Base-by-base conservation (phyloP, 2,113 vertebrate species). In the Pedionomus torquatus region DNA sequence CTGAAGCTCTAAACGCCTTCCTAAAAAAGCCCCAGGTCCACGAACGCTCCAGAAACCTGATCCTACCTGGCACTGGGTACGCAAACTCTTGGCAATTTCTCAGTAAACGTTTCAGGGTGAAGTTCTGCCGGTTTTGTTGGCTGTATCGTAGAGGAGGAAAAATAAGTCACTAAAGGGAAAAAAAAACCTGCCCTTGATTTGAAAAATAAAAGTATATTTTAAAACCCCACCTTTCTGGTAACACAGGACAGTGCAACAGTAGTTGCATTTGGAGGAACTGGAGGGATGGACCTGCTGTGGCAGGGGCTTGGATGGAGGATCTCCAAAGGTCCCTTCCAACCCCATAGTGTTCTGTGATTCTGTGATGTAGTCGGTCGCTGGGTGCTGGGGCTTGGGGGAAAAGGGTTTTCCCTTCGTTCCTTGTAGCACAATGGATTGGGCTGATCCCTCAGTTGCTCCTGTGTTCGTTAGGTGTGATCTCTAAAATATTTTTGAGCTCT, bases 91-190 rank as follows among this genome's bases (percentile, higher is more conserved):
- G 91, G 91, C 95, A 83, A 23, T 13, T 89, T 55, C n/a, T 9
- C 87, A 5, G 21, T 7, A 31, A 89, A 80, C 84, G 43, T 87
- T 92, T 75, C 91, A 93, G 95, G 90, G 78, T 93, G 93, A 88
- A 96, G 95, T 96, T 91, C 93, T 92, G 1, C 68, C 58, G 75
- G 2, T n/a, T 37, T n/a, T 83, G 54, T 43, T 95, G 94, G 43
- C 55, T 51, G 43, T 25, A 7, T 19, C 84, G n/a, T 23, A 84
- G 13, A 28, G 43, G 35, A 60, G 82, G 60, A 57, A 72, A 43
- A 85, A 35, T 18, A 10, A 76, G 18, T 43, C 11, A 5, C 48
- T 57, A 3, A 60, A 65, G 61, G 49, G 41, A n/a, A 64, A 58
- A 65, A 9, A n/a, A 64, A 58, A 65, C 8, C 13, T 57, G 6